Conservation (phyloP, 2,888 invertebrate species). For the Nomada ferruginata region DNA sequence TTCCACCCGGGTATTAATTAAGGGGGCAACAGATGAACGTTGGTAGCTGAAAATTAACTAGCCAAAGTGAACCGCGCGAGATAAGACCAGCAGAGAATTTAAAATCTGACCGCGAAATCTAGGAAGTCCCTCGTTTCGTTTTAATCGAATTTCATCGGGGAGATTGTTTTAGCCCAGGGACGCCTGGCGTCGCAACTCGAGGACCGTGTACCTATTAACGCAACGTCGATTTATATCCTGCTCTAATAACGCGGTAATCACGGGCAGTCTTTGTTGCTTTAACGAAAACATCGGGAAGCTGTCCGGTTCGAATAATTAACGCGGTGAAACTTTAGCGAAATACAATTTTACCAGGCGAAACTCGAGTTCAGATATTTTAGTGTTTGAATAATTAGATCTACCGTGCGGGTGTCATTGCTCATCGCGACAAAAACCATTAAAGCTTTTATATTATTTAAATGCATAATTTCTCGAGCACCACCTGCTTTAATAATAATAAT, state of each 20-base stretch:
- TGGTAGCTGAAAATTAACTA: conserved; percentile 16
- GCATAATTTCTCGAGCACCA: background rate
- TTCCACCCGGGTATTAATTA: conserved; percentile 13
- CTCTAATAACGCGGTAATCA: conserved; percentile 75
- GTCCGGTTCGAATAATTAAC: background rate
- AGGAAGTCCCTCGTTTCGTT: conserved; percentile 58
- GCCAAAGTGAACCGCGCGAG: conserved; percentile 6
- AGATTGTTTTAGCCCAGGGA: background rate
- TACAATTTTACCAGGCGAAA: background rate
- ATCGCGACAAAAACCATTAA: too few relatives aligned
- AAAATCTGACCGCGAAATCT: conserved; percentile 53
- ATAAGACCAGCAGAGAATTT: conserved; percentile 40
- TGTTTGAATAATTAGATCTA: background rate
- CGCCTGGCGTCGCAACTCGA: background rate
- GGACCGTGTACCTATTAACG: conserved; percentile 28
- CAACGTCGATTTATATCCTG: conserved; percentile 72
- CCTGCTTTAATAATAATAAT: background rate
- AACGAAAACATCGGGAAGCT: background rate
- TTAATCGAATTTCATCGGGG: conserved; percentile 76
- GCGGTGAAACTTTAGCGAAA: background rate
- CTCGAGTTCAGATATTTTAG: background rate
- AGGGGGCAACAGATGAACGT: conserved; percentile 17
- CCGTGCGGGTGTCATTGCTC: too few relatives aligned
- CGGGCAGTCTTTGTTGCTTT: conserved; percentile 22
- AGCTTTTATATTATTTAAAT: background rate